Base-by-base conservation (phyloP, 1,140 invertebrate species). In the Drosophila fuyamai region DNA sequence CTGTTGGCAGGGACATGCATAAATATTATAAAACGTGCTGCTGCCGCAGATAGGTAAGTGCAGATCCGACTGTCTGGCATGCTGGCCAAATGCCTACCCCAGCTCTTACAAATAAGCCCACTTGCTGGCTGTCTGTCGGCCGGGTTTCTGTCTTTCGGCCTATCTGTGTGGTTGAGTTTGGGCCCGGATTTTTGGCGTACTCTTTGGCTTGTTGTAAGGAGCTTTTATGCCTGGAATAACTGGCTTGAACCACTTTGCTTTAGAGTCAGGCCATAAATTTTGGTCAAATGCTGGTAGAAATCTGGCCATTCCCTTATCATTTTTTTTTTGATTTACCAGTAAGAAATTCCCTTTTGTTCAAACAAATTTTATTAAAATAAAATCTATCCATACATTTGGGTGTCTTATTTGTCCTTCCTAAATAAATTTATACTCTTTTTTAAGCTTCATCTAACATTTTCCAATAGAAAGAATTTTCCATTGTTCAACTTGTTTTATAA, bases 11-110 rank as follows among this genome's bases (percentile, higher is more conserved):
- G 76, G 63, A 72, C 63, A 79, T 82, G 82, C 82, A 86, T 86
- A 86, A 86, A 86, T 86, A 88, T 88, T 86, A 81, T 76, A 86
- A 88, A 86, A 88, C 75, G 83, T 88, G 83, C 79, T 68, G 59
- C 68, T 67, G 63, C 44, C 81, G 79, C 48, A 60, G 61, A 86
- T 70, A 86, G 79, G 83, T 86, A 75, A 86, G 72, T 78, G 63
- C 46, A 67, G 68, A 76, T 55, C 44, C 47, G 47, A 23, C 51
- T 23, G 76, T 47, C 48, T 86, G 83, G 80, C 76, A 8, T 32
- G 6, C 29, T 8, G 29, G 29, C 72, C 80, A 80, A 88, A 78
- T 83, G 76, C 83, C 77, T 81, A 74, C 66, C 72, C 55, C 62
- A 9, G 16, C 82, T 70, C 71, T 65, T 62, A 77, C 78, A 83